Evolutionary conservation across 2,888 invertebrate species (phyloP).

Genomic region (Monoplex corrugatus): DNA sequence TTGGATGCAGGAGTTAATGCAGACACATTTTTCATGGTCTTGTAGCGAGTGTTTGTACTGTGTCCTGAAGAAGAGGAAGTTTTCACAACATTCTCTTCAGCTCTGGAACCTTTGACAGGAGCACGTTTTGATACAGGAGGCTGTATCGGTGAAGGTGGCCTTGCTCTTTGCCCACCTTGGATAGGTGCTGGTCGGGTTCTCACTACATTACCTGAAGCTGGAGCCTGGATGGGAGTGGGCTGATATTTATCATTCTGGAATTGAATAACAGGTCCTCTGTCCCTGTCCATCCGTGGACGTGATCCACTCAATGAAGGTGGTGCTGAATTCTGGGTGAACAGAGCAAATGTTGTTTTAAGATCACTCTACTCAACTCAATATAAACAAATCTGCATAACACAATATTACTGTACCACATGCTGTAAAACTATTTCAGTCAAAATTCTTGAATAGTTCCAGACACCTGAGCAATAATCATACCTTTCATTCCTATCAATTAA

Average conservation of each 20-base stretch:
- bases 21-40: background rate
- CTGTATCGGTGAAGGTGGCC: conserved; percentile 40
- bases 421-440: background rate
- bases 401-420: background rate
- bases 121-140: conserved; percentile 6
- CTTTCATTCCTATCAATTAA: background rate
- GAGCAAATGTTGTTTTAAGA: background rate
- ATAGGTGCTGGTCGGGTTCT: background rate
- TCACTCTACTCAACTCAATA: no score
- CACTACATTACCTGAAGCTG: background rate
- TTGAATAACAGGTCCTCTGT: conserved; percentile 61
- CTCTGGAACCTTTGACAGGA: background rate
- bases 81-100: background rate
- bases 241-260: conserved; percentile 67
- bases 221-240: conserved; percentile 48
- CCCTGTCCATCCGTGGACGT: background rate
- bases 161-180: background rate
- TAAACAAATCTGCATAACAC: no score
- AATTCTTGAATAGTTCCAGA: no score
- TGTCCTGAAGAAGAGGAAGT: background rate
- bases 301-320: background rate
- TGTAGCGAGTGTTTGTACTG: conserved; percentile 9
- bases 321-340: background rate
- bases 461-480: background rate
- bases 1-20: background rate